Percentiles rank a stretch among this genome's conserved stretches.
phyloP scores from a whole-genome alignment of 2,113 vertebrate species.

The Archilochus colubris region DNA sequence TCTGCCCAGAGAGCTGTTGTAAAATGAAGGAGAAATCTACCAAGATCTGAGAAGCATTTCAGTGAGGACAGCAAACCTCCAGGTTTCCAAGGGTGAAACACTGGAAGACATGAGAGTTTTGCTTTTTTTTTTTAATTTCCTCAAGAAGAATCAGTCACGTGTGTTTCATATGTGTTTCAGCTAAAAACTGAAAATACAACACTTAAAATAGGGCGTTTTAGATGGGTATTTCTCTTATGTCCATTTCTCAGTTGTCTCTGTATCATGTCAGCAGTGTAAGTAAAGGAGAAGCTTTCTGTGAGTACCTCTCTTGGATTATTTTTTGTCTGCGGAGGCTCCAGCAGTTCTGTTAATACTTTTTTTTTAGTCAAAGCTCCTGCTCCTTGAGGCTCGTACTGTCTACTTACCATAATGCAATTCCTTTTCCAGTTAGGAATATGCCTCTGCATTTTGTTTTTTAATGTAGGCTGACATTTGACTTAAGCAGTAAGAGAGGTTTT shows the following conservation, averaged over 20 bases:
- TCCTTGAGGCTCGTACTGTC: background rate
- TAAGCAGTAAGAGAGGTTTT: background rate
- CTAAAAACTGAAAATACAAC: background rate
- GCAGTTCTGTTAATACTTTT: background rate
- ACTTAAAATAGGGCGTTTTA: background rate
- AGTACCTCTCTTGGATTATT: background rate
- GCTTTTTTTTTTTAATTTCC: background rate
- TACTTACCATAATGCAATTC: background rate
- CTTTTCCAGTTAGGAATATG: background rate
- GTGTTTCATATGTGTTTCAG: background rate
- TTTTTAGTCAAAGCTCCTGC: background rate
- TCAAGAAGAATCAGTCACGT: background rate
- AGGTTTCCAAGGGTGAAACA: background rate
- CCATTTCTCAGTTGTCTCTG: background rate
- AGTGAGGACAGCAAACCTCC: background rate
- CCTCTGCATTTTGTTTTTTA: background rate
- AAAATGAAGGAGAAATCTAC: background rate
- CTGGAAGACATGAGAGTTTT: background rate
- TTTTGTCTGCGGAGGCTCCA: background rate
- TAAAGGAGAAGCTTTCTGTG: background rate
- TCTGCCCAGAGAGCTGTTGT: background rate
- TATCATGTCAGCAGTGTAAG: background rate
- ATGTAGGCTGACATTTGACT: background rate
- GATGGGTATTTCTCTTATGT: background rate
- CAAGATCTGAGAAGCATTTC: background rate